Base-by-base conservation (phyloP, 2,113 vertebrate species). In the Raphicerus campestris region DNA sequence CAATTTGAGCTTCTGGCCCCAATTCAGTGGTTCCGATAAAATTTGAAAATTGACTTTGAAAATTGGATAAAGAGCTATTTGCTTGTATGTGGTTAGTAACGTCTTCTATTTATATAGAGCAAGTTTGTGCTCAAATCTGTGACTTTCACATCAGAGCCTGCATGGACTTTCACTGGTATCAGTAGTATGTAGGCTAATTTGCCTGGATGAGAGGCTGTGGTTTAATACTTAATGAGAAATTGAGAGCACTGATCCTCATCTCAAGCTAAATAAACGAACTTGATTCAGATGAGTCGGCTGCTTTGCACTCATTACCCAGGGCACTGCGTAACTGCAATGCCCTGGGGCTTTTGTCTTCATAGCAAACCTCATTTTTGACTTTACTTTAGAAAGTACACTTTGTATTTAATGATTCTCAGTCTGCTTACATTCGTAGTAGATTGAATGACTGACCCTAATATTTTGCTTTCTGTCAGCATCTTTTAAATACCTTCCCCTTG, bases 221-320 rank as follows among this genome's bases (percentile, higher is more conserved):
- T 96, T 81, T 87, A 55, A 96, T 95, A 94, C 81, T 75, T 96
- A 95, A 45, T 55, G 86, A 82, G 93, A 96, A 96, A 86, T 19
- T 92, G 61, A 86, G 13, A 90, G 49, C 60, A 90, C 60, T 55
- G 78, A 90, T 63, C 17, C 80, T 92, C 17, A 90, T 87, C 75
- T 39, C 0, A 1, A 13, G 0, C 19, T 82, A 94, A 94, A 26
- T 78, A 89, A 73, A 47, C 86, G 70, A 97, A 58, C 51, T 89
- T 53, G 55, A 42, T 83, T 85, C 32, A 55, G 56, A 94, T 3
- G 86, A 30, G 15, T 70, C 3, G 2, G 91, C 91, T 0, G 0
- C 1, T 87, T 95, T 94, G 39, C 2, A 45, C 16, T 95, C 55
- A 53, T 86, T 96, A 19, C 2, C 6, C 7, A 82, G 80, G 53